These are phyloP conservation scores for Ophiodon elongatus DNA, from an alignment of 2,113 vertebrate species.

Conservation along the genomic window DNA sequence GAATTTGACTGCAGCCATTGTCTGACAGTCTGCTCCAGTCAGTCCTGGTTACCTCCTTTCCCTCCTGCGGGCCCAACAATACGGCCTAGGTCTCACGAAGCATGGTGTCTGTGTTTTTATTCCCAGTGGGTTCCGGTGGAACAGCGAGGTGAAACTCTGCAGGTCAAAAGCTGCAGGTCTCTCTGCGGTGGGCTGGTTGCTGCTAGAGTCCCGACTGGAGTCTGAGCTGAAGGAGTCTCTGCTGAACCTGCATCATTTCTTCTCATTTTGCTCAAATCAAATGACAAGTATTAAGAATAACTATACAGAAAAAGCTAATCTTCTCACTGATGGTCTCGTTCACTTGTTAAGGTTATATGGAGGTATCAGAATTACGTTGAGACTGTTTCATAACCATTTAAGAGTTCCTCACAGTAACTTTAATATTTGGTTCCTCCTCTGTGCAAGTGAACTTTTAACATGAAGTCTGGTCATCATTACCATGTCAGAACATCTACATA, in stretches of 20 bases:
- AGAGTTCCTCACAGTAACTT: background rate
- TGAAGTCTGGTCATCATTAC: background rate
- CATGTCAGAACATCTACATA: conserved; percentile 5
- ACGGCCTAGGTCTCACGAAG: background rate
- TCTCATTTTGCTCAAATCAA: background rate
- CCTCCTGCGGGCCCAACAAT: no score
- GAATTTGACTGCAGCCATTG: background rate
- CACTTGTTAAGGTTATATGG: background rate
- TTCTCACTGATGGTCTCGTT: background rate
- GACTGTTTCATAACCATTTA: background rate
- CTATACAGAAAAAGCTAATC: background rate
- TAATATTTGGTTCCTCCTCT: background rate
- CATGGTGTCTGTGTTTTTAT: background rate
- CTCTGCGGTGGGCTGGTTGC: no score
- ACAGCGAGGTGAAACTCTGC: background rate
- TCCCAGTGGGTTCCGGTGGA: background rate
- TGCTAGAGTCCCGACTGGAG: no score
- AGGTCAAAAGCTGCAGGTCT: background rate
- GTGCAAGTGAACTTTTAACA: background rate
- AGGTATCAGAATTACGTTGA: background rate
- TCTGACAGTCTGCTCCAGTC: background rate
- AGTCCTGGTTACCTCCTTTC: background rate
- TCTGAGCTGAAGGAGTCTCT: background rate
- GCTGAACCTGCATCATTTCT: background rate
- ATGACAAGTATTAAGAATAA: background rate